Conservation (phyloP, 2,888 invertebrate species). For the Eupithecia subfuscata region DNA sequence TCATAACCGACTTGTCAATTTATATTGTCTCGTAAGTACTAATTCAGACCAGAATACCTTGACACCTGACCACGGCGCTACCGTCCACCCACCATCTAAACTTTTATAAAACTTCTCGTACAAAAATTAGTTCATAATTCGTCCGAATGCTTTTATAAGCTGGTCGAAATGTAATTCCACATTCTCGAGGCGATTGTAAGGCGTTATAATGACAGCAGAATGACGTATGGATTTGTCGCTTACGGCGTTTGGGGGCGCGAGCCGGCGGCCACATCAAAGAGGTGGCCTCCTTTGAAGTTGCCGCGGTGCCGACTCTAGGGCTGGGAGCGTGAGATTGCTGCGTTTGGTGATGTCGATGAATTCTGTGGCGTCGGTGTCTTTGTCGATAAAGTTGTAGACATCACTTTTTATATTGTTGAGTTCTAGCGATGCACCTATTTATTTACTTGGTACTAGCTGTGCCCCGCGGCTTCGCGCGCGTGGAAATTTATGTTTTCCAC, state of each 20-base stretch:
- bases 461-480: too few species aligned
- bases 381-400: constrained; percentile 4
- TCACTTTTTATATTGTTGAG: not conserved
- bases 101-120: constrained; percentile 14
- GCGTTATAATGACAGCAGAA: constrained; percentile 84
- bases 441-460: too few species aligned
- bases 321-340: constrained; percentile 48
- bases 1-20: constrained; percentile 80
- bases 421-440: not conserved
- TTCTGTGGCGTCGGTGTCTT: constrained; percentile 28
- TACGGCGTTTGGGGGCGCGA: constrained; percentile 83
- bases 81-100: constrained; percentile 12
- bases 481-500: too few species aligned
- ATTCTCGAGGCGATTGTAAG: constrained; percentile 80
- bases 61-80: constrained; percentile 26
- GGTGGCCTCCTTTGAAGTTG: constrained; percentile 83
- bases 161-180: constrained; percentile 67
- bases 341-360: constrained; percentile 53
- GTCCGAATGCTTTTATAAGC: constrained; percentile 31
- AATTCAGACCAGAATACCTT: constrained; percentile 19
- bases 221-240: constrained; percentile 85
- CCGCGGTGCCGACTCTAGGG: constrained; percentile 76
- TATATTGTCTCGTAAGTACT: constrained; percentile 80
- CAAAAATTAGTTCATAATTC: constrained; percentile 29
- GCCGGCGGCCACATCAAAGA: constrained; percentile 83